Evolutionary conservation across 2,888 invertebrate genomes (phyloP).

Genomic region (Ommatoiulus sabulosus): DNA sequence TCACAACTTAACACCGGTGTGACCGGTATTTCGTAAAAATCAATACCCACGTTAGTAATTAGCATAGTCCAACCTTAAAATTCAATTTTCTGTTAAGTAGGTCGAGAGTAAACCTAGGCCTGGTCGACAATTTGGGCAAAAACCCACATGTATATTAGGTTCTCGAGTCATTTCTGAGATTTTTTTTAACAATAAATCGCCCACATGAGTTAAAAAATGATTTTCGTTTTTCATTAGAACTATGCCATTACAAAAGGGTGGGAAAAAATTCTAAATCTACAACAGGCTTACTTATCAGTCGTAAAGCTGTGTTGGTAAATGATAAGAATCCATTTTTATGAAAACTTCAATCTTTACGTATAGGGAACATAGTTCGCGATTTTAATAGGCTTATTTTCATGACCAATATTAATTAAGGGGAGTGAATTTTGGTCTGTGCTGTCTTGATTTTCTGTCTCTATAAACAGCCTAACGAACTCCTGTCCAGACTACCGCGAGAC

Average conservation of each 20-base stretch:
- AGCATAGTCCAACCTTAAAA: not conserved
- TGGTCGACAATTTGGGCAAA: not conserved
- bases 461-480: not conserved
- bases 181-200: no score
- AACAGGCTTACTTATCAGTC: not conserved
- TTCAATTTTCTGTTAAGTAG: slow-evolving; percentile 35
- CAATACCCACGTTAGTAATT: slow-evolving; percentile 13
- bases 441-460: no score
- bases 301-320: not conserved
- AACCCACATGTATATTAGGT: not conserved
- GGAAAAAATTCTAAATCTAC: not conserved
- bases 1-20: not conserved
- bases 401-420: not conserved
- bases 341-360: not conserved
- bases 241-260: not conserved
- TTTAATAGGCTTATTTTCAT: not conserved
- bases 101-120: not conserved
- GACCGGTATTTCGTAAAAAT: not conserved
- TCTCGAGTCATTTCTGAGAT: no score
- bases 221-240: not conserved
- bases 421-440: no score
- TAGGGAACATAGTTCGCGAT: not conserved
- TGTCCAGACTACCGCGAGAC: not conserved
- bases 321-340: not conserved
- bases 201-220: no score